Evolutionary conservation across 1,140 invertebrate species (phyloP), one percentile per base, ranked within the genome.

Genomic region (Penaeus japonicus): DNA sequence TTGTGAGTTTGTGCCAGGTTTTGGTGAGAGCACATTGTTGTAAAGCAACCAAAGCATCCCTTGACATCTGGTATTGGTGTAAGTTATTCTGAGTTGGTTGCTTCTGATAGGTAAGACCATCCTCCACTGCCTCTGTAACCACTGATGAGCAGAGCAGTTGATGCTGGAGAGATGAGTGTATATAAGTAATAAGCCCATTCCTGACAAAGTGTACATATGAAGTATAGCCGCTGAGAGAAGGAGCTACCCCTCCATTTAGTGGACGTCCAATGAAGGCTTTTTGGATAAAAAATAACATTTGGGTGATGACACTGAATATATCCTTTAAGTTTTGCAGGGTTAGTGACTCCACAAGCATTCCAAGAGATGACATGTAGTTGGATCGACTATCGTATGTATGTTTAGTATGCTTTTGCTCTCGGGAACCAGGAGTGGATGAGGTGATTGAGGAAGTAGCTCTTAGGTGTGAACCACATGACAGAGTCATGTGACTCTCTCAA

Each of bases 171-270:
- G 73, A 75, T 20, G 78, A 39, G 39, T 80, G 78, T 18, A 30
- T 27, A 30, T 80, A 80, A 17, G 78, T 80, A 80, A 80, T 53
- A 18, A 80, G 39, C 17, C 78, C 78, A 27, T 80, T 80, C 39
- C 39, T 32, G 17, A 47, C 39, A 12, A 32, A 27, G 39, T 47
- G 78, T 15, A 80, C 78, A 18, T 75, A 75, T 15, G 27, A 75
- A 75, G 47, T 27, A 27, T 80, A 53, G 30, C 78, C 27, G 39
- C 27, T 30, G 17, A 80, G 24, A 32, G 7, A 39, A 17, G 24
- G 54, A 20, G 54, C 47, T 4, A 10, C 30, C 73, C 73, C 27
- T 15, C 20, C 18, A 20, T n/a, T n/a, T n/a, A n/a, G n/a, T n/a
- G n/a, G n/a, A n/a, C n/a, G n/a, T n/a, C n/a, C n/a, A n/a, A n/a